Conservation (phyloP, 2,113 vertebrate genomes). For the Martes martes region DNA sequence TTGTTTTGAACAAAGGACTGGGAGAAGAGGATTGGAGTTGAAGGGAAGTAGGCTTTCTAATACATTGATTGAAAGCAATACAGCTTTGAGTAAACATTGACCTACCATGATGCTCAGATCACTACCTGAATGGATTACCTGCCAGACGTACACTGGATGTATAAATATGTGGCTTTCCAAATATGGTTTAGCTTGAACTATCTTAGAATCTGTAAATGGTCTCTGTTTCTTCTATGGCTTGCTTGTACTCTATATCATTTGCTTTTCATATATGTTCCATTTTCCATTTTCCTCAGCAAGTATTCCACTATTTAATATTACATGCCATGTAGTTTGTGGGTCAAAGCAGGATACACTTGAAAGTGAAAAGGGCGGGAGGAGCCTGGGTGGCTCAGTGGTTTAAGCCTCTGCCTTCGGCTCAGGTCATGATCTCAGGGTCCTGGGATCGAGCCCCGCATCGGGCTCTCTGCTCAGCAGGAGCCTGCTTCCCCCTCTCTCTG, state of each 20-base stretch:
- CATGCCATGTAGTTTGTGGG: neutral
- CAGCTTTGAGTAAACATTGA: constrained; percentile 49
- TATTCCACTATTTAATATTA: neutral
- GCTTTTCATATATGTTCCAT: neutral
- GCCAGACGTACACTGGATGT: neutral
- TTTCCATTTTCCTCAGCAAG: neutral
- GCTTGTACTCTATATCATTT: neutral
- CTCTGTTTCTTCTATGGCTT: neutral
- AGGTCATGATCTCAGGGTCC: no score
- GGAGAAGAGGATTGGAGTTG: neutral
- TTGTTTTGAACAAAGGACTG: neutral
- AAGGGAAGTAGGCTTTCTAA: neutral
- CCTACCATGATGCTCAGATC: neutral
- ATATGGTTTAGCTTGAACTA: neutral
- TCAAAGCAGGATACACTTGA: neutral
- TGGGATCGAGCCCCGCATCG: no score
- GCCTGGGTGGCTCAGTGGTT: no score
- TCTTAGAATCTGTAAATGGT: neutral
- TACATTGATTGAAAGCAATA: neutral
- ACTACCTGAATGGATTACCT: constrained; percentile 39
- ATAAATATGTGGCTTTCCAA: constrained; percentile 10
- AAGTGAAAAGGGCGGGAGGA: neutral
- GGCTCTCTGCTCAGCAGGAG: no score
- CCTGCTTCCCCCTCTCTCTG: no score
- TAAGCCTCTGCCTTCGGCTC: no score